Evolutionary conservation across 2,113 vertebrate species (phyloP).

Genomic region (Galemys pyrenaicus): DNA sequence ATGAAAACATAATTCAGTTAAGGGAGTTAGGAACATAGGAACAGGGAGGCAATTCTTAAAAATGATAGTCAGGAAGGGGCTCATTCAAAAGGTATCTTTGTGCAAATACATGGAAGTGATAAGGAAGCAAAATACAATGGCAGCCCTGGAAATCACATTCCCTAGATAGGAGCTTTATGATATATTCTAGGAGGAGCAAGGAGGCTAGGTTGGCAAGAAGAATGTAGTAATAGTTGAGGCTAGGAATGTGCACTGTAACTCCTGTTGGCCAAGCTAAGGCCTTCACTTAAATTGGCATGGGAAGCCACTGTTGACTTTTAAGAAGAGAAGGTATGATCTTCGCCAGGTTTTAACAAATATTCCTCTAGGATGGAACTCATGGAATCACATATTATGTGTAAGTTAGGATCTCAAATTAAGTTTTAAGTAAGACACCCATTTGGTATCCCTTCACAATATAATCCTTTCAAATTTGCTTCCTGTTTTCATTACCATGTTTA

Average conservation of each 20-base stretch:
- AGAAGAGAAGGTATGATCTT: neutral
- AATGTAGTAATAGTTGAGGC: too few relatives aligned
- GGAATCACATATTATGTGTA: neutral
- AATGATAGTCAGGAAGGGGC: neutral
- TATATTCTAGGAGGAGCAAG: neutral
- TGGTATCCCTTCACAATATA: neutral
- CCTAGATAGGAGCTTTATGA: neutral
- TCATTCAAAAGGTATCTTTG: neutral
- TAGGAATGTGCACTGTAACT: accelerated
- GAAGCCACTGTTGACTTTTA: neutral
- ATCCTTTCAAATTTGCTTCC: neutral
- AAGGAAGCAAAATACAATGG: neutral
- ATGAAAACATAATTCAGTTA: neutral
- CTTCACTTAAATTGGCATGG: neutral
- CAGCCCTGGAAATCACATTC: neutral
- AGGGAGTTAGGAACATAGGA: neutral
- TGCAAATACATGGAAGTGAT: neutral
- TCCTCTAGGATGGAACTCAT: neutral
- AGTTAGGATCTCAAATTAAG: neutral
- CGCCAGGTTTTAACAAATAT: neutral
- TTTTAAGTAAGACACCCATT: neutral
- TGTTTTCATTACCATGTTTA: neutral
- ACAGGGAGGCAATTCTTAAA: neutral
- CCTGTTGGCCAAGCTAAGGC: neutral
- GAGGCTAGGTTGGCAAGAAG: accelerated